Evolutionary conservation across 2,888 invertebrate species (phyloP).

Genomic region (Plebejus argus): DNA sequence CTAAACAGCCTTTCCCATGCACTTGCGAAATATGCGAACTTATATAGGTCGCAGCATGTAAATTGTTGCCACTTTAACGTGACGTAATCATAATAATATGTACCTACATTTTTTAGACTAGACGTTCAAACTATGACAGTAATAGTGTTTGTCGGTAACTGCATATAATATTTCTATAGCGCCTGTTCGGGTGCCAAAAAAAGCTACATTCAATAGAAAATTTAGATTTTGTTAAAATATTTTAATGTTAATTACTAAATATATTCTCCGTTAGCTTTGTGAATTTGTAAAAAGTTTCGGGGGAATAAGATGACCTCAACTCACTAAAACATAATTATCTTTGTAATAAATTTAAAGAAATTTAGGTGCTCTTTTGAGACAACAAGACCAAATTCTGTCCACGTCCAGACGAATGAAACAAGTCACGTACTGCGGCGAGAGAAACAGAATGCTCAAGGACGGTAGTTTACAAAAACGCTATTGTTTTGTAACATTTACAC

Average conservation of each 20-base stretch:
- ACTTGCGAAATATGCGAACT: slow-evolving; percentile 19
- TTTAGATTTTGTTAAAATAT: no score
- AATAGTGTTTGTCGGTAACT: no score
- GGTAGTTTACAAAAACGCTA: slow-evolving; percentile 18
- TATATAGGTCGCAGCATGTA: not conserved
- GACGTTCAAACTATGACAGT: no score
- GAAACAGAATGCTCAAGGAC: not conserved
- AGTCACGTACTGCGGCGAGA: slow-evolving; percentile 29
- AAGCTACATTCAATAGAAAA: no score
- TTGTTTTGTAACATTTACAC: not conserved
- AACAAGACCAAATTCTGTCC: slow-evolving; percentile 1
- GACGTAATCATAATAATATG: not conserved
- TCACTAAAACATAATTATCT: not conserved
- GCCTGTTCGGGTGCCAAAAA: no score
- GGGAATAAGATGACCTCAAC: no score
- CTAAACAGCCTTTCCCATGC: slow-evolving; percentile 22
- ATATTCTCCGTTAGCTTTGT: no score
- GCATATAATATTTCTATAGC: no score
- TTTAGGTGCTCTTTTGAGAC: not conserved
- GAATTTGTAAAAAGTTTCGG: no score
- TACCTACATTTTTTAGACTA: no score
- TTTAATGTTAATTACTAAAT: no score
- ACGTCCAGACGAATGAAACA: slow-evolving; percentile 22
- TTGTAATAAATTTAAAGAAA: not conserved
- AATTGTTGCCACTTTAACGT: not conserved